Conservation (phyloP, 2,797 vertebrate species). For the Danio tinwini region DNA sequence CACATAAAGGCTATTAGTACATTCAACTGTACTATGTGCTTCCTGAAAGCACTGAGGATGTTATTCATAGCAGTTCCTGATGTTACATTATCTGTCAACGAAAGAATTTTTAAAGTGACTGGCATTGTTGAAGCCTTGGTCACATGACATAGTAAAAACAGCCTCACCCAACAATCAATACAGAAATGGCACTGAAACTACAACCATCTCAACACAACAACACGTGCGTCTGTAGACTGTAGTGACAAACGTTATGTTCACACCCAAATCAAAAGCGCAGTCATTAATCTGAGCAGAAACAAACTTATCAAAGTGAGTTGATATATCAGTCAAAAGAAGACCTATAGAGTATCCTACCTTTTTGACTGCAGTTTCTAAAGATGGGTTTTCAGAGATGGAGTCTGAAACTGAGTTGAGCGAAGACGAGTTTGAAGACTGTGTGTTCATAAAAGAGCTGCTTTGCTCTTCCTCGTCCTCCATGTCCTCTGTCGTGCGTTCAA, state of each 20-base stretch:
- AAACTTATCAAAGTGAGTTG: neutral
- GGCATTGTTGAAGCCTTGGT: neutral
- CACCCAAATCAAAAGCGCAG: neutral
- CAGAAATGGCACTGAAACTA: neutral
- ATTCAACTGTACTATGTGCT: too few relatives aligned
- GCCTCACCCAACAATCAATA: neutral
- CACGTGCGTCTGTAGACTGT: neutral
- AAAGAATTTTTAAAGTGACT: neutral
- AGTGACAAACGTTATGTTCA: constrained; percentile 1
- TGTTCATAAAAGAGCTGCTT: constrained; percentile 29
- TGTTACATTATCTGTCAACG: neutral
- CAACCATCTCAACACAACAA: neutral
- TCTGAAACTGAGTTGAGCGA: constrained; percentile 52
- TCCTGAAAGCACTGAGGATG: neutral
- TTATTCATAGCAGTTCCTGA: neutral
- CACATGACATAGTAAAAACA: neutral
- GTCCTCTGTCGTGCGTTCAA: constrained; percentile 12
- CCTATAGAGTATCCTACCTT: constrained; percentile 66
- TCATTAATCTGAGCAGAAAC: neutral
- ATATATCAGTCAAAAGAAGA: neutral
- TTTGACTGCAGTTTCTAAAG: constrained; percentile 74
- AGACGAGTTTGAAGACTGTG: constrained; percentile 15
- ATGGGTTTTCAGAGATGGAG: constrained; percentile 71
- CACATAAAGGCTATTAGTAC: too few relatives aligned
- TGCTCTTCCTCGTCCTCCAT: constrained; percentile 43